These are phyloP conservation scores for Nasonia vitripennis DNA, from an alignment of 1,140 invertebrate genomes.

Conservation along the genomic window DNA sequence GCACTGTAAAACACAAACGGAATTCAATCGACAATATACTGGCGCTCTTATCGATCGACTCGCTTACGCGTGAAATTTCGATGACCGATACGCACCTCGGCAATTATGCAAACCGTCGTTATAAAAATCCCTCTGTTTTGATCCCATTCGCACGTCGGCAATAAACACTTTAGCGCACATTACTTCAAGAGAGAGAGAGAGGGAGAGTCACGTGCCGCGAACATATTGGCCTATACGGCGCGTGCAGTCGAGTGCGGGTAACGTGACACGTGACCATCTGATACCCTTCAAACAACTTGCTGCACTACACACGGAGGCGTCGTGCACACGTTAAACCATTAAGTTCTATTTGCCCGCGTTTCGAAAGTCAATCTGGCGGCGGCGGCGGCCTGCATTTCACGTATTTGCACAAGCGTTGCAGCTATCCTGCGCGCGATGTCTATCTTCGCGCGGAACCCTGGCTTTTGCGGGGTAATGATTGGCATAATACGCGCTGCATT, in stretches of 20 bases:
- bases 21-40: neutral
- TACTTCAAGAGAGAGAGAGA: constrained; percentile 38
- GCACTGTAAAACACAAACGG: neutral
- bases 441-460: neutral
- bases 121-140: constrained; percentile 29
- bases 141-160: constrained; percentile 41
- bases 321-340: constrained; percentile 67
- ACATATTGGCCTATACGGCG: constrained; percentile 67
- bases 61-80: neutral
- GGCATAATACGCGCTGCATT: neutral
- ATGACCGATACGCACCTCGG: neutral
- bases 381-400: constrained; percentile 9
- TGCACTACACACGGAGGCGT: constrained; percentile 36
- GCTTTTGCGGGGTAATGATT: neutral
- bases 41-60: neutral
- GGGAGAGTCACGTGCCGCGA: constrained; percentile 65
- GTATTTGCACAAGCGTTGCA: constrained; percentile 30
- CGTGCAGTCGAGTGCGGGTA: constrained; percentile 64
- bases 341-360: constrained; percentile 67
- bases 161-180: constrained; percentile 51
- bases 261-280: constrained; percentile 69
- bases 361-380: constrained; percentile 64
- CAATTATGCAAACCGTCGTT: neutral
- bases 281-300: constrained; percentile 58
- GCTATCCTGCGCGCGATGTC: neutral